phyloP scores from a whole-genome alignment of 2,797 vertebrate species.

The Fistularia commersonii region DNA sequence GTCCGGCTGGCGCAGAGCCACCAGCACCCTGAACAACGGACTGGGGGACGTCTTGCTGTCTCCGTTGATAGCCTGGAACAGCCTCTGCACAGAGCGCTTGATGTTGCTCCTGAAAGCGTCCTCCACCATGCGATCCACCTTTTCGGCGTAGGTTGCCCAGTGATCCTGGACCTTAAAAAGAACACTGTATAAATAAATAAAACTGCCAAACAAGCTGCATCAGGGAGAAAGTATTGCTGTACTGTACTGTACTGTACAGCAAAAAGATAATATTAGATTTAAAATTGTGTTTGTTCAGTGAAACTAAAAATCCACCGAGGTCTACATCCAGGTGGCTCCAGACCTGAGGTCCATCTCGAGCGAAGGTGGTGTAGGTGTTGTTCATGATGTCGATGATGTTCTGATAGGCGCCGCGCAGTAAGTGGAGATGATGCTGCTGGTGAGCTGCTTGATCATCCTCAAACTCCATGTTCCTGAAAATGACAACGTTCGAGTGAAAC shows the following conservation, averaged over 20 bases:
- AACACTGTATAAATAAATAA: neutral
- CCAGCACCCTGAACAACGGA: conserved; percentile 81
- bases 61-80: conserved; percentile 83
- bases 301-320: no score
- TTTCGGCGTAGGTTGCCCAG: conserved; percentile 77
- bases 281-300: no score
- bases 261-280: no score
- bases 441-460: conserved; percentile 75
- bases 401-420: conserved; percentile 68
- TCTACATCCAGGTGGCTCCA: neutral
- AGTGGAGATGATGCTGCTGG: conserved; percentile 63
- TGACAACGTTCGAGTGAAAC: neutral
- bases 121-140: conserved; percentile 80
- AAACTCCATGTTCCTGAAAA: conserved; percentile 80
- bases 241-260: no score
- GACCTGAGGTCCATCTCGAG: conserved; percentile 79
- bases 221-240: no score
- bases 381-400: conserved; percentile 73
- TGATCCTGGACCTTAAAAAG: conserved; percentile 78
- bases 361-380: conserved; percentile 76
- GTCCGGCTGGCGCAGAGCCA: conserved; percentile 66
- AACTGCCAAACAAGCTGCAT: neutral
- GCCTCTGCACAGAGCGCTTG: conserved; percentile 80
- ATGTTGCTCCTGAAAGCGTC: conserved; percentile 80
- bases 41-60: conserved; percentile 78